Base-by-base conservation (phyloP, 1,140 invertebrate species). In the Eueides isabella region DNA sequence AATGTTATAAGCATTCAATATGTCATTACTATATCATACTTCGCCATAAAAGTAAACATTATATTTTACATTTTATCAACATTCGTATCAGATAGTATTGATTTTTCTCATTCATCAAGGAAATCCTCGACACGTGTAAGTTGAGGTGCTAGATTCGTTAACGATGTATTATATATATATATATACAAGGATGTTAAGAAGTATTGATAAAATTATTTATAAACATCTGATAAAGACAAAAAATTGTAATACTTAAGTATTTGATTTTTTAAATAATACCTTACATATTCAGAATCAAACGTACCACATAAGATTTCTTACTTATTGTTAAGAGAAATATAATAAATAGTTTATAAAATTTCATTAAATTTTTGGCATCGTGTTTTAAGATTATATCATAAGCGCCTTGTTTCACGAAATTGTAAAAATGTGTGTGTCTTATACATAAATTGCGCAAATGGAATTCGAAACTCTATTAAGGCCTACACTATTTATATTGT, bases 71-170 rank as follows among this genome's bases (percentile, higher is more conserved):
- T 55, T 55, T 55, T 55, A 12, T 55, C 48, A 26, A 26, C 9
- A 26, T 55, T 26, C 48, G 48, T 55, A 55, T 55, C 48, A 4
- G 48, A 55, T 55, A 63, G 61, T 63, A 63, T 63, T 63, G 61
- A 63, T 63, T 63, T 55, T 63, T 63, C 61, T n/a, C 61, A 63
- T 63, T 63, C 61, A 63, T 63, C 61, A 19, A 31, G 61, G 26
- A 63, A 63, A 63, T 30, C 61, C 31, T 63, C 29, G 26, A 4
- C 61, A 63, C 29, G 61, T 63, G 61, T 63, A 63, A 63, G 48
- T 55, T 9, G 48, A 55, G 48, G 48, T 55, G 23, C 23, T n/a
- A 16, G 5, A n/a, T 48, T 23, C 41, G 2, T 48, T 23, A 19
- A 48, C 41, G 41, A 23, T n/a, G n/a, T 48, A 11, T 48, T 55